A percentile compares a stretch with the other conserved stretches of the same genome.
phyloP scores from a whole-genome alignment of 2,888 invertebrate genomes.

The Sympetrum striolatum region DNA sequence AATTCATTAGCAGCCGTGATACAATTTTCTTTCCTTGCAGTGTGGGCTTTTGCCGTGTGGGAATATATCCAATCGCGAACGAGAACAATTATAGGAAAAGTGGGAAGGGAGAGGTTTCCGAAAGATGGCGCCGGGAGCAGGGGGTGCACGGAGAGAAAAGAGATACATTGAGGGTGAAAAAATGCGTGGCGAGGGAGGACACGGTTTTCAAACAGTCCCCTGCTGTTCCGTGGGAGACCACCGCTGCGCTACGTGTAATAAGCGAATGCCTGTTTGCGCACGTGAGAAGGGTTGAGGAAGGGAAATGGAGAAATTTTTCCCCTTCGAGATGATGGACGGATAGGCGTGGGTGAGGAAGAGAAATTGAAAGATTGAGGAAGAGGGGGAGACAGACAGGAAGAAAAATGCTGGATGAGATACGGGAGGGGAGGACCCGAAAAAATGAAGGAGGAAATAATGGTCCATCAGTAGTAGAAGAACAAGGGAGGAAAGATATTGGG shows the following conservation, averaged over 20 bases:
- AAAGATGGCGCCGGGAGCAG: neutral
- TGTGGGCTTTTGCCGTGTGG: no score
- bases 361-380: neutral
- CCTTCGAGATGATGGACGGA: neutral
- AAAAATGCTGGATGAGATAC: neutral
- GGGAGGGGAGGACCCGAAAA: neutral
- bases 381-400: neutral
- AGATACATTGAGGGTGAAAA: neutral
- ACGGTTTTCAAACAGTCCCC: neutral
- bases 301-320: neutral
- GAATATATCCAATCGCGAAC: no score
- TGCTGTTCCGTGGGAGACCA: neutral
- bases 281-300: neutral
- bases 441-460: no score
- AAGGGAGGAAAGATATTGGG: no score
- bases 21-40: no score
- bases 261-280: neutral
- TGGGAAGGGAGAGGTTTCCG: neutral
- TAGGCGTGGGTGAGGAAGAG: neutral
- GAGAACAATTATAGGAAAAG: neutral
- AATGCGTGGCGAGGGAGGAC: neutral
- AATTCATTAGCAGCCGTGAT: no score
- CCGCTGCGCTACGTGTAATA: neutral
- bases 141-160: neutral
- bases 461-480: no score